Evolutionary conservation across 2,888 invertebrate species (phyloP).

Genomic region (Drosophila mimetica): DNA sequence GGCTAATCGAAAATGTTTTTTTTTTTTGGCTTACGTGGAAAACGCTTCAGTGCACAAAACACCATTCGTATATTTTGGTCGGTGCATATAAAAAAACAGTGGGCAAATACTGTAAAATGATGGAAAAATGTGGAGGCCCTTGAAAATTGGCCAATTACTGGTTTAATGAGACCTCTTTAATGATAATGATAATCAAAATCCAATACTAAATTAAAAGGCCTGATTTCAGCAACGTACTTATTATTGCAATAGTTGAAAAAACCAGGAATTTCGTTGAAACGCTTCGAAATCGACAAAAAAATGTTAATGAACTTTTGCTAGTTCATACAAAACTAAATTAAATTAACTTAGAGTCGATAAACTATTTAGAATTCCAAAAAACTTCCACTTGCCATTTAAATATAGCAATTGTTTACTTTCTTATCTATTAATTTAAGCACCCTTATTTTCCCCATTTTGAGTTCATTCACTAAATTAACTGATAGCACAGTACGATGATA

Average conservation of each 20-base stretch:
- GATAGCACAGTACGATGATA: slow-evolving; percentile 14
- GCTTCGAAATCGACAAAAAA: neutral
- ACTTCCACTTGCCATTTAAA: slow-evolving; percentile 17
- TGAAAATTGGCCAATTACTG: slow-evolving; percentile 10
- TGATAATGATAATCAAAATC: neutral
- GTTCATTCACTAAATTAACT: slow-evolving; percentile 24
- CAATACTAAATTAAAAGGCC: neutral
- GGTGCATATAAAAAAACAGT: slow-evolving; percentile 1
- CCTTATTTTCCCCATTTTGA: neutral
- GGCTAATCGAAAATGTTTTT: slow-evolving; percentile 24
- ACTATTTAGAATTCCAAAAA: slow-evolving; percentile 6
- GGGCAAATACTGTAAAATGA: neutral
- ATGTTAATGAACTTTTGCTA: neutral
- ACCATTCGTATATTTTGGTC: neutral
- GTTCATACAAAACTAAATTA: neutral
- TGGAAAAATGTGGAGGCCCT: slow-evolving; percentile 6
- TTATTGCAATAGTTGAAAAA: neutral
- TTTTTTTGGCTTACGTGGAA: slow-evolving; percentile 12
- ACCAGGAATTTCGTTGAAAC: slow-evolving; percentile 2
- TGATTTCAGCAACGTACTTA: neutral
- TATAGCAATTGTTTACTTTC: slow-evolving; percentile 14
- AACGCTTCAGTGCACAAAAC: slow-evolving; percentile 42
- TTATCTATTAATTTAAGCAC: slow-evolving; percentile 20
- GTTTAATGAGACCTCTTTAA: neutral
- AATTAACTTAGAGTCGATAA: neutral